phyloP scores from a whole-genome alignment of 2,888 invertebrate genomes.

The Metellina segmentata region DNA sequence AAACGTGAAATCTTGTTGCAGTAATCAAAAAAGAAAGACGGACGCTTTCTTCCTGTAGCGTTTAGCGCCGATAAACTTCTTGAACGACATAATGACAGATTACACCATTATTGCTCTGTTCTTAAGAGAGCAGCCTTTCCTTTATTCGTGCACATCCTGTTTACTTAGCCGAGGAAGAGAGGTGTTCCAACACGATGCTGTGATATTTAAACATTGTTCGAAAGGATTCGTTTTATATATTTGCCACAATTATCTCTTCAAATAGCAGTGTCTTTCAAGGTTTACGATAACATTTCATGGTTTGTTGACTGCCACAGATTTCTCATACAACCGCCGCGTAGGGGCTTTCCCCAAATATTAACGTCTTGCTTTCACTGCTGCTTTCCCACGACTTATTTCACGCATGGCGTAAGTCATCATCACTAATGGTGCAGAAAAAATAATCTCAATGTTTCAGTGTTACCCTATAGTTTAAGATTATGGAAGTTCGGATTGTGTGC shows the following conservation, averaged over 20 bases:
- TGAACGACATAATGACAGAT: too few species aligned
- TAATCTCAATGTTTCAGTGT: background rate
- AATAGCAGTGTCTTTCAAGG: slow-evolving; percentile 43
- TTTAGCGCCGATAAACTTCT: too few species aligned
- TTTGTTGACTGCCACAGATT: slow-evolving; percentile 40
- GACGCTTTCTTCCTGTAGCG: too few species aligned
- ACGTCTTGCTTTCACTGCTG: background rate
- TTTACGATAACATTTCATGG: slow-evolving; percentile 51
- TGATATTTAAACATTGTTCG: slow-evolving; percentile 25
- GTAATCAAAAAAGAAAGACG: too few species aligned
- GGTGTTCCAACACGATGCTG: slow-evolving; percentile 14
- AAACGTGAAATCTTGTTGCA: too few species aligned
- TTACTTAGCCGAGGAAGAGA: background rate
- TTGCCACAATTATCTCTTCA: slow-evolving; percentile 36
- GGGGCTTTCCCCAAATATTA: slow-evolving; percentile 29
- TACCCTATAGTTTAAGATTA: background rate
- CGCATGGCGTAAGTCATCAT: background rate
- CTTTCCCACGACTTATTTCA: background rate
- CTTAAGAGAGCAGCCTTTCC: too few species aligned
- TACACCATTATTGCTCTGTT: too few species aligned
- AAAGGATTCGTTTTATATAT: slow-evolving; percentile 35
- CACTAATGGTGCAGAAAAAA: background rate
- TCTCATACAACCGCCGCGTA: background rate
- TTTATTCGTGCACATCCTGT: too few species aligned
- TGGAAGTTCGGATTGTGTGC: too few species aligned